Percentiles rank a stretch among this genome's conserved stretches.
phyloP scores from a whole-genome alignment of 2,113 vertebrate genomes.

The Zosterops pallidus region DNA sequence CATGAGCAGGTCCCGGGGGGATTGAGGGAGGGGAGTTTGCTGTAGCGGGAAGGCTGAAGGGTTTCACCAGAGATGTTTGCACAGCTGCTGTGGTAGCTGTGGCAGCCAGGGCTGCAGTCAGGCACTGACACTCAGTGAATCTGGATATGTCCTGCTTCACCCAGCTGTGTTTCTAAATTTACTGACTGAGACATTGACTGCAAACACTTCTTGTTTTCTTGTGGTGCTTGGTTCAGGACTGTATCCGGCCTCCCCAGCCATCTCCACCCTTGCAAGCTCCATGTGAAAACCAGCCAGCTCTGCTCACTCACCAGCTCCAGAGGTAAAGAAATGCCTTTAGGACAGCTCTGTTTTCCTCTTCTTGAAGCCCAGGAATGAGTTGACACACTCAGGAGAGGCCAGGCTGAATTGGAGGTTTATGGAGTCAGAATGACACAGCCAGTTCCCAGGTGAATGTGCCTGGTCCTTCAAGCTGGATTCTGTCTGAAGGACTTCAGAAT shows the following conservation, averaged over 20 bases:
- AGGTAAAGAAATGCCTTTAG: constrained; percentile 74
- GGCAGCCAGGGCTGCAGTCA: neutral
- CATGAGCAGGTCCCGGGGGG: neutral
- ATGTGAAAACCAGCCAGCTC: constrained; percentile 95
- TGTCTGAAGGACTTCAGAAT: neutral
- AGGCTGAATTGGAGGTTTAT: neutral
- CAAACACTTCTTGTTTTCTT: constrained; percentile 23
- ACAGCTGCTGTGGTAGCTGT: neutral
- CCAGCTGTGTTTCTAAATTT: neutral
- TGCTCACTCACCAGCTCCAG: constrained; percentile 99
- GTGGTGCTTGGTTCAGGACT: constrained; percentile 68
- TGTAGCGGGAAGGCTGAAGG: neutral
- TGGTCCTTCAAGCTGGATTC: neutral
- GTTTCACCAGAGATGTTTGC: neutral
- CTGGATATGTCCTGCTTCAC: neutral
- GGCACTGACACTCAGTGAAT: neutral
- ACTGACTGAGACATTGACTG: neutral
- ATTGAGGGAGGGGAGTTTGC: neutral
- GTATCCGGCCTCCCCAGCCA: constrained; percentile 76
- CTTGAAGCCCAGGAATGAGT: neutral
- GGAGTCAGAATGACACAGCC: neutral
- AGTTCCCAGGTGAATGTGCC: neutral
- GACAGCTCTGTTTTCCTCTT: neutral
- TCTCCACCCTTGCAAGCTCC: constrained; percentile 85
- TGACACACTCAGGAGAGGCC: neutral